These are phyloP conservation scores for Odontophorus gujanensis DNA, from an alignment of 2,113 vertebrate genomes.

Conservation along the genomic window DNA sequence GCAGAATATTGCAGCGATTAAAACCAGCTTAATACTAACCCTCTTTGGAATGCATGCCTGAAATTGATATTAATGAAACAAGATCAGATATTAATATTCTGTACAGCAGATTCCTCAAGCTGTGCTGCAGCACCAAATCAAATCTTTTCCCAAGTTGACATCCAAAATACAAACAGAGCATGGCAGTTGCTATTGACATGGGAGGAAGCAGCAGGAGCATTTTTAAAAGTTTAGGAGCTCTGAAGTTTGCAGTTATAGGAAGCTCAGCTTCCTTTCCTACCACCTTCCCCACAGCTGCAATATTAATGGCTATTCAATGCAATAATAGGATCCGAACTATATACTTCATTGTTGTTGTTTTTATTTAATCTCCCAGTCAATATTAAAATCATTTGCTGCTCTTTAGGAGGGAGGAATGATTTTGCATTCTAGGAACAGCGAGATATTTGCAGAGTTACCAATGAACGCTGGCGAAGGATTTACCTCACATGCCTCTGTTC, in stretches of 20 bases:
- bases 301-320: constrained; percentile 53
- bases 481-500: neutral
- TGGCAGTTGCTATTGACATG: neutral
- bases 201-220: neutral
- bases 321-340: constrained; percentile 25
- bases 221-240: neutral
- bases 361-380: constrained; percentile 46
- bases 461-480: neutral
- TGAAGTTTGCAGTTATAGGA: neutral
- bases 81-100: constrained; percentile 59
- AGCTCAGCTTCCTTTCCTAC: neutral
- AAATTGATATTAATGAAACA: constrained; percentile 61
- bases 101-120: constrained; percentile 36
- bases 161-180: constrained; percentile 17
- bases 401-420: constrained; percentile 26
- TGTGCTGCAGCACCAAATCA: constrained; percentile 37
- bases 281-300: neutral
- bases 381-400: constrained; percentile 58
- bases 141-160: neutral
- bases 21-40: constrained; percentile 58
- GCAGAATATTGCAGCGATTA: constrained; percentile 41
- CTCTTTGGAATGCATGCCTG: constrained; percentile 39
- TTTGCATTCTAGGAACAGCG: neutral
- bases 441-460: neutral
- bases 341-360: constrained; percentile 2